Evolutionary conservation across 2,113 vertebrate species (phyloP).

Genomic region (Thunnus maccoyii): DNA sequence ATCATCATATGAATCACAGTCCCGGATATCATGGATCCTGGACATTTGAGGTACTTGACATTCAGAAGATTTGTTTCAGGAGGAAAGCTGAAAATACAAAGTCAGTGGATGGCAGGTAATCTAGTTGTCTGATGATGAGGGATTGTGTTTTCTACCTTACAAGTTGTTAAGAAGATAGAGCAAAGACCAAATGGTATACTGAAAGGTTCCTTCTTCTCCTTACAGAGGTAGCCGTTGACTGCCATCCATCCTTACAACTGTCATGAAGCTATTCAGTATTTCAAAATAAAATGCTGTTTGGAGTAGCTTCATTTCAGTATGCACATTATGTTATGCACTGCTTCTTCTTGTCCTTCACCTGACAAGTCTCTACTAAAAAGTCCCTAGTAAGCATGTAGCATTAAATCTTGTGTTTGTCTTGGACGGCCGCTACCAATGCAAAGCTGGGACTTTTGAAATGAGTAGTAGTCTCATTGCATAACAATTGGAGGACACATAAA

Average conservation of each 20-base stretch:
- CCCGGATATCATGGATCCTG: too few relatives aligned
- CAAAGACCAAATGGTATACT: too few relatives aligned
- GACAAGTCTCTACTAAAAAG: slow-evolving; percentile 35
- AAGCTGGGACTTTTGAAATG: neutral
- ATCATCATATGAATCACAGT: too few relatives aligned
- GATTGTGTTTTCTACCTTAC: too few relatives aligned
- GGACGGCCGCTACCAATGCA: neutral
- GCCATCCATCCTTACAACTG: neutral
- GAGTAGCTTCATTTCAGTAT: neutral
- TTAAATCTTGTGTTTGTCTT: slow-evolving; percentile 9
- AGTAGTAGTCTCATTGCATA: slow-evolving; percentile 18
- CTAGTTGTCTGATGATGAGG: too few relatives aligned
- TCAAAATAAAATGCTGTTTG: slow-evolving; percentile 21
- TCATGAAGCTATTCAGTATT: neutral
- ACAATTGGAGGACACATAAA: slow-evolving; percentile 31
- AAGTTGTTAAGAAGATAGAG: too few relatives aligned
- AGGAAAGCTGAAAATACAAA: too few relatives aligned
- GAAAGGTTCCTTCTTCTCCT: too few relatives aligned
- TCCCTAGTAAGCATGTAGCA: neutral
- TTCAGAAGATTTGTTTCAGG: too few relatives aligned
- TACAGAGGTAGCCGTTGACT: neutral
- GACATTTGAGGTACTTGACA: too few relatives aligned
- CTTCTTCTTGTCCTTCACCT: slow-evolving; percentile 37
- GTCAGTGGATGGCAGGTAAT: too few relatives aligned
- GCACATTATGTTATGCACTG: neutral